These are phyloP conservation scores for Petroica traversi DNA, from an alignment of 2,113 vertebrate species.

Conservation along the genomic window DNA sequence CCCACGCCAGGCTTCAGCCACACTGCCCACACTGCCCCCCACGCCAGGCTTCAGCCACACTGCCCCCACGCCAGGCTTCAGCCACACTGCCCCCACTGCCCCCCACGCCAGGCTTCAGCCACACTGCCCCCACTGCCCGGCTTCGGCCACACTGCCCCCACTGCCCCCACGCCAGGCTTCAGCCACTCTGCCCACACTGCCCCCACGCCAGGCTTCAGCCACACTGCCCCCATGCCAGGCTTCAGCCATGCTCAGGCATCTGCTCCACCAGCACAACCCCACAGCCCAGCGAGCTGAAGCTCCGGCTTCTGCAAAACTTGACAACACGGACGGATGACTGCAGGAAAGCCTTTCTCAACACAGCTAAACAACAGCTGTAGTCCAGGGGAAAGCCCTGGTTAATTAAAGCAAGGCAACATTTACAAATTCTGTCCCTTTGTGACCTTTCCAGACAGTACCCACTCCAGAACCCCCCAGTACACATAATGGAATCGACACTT, in stretches of 20 bases:
- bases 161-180: no score
- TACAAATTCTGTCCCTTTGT: background rate
- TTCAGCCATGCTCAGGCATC: background rate
- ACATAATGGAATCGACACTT: background rate
- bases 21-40: no score
- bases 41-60: no score
- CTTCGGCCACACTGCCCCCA: background rate
- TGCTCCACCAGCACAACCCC: background rate
- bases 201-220: background rate
- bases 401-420: background rate
- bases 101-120: no score
- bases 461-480: background rate
- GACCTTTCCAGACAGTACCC: background rate
- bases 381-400: background rate
- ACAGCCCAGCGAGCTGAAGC: rapidly evolving
- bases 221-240: background rate
- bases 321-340: background rate
- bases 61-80: background rate
- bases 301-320: background rate
- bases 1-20: background rate
- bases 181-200: no score
- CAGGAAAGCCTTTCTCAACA: background rate
- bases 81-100: background rate
- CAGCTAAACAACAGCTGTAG: background rate
- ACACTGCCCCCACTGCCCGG: rapidly evolving